phyloP scores from a whole-genome alignment of 1,140 invertebrate species.

The Nymphalis io region DNA sequence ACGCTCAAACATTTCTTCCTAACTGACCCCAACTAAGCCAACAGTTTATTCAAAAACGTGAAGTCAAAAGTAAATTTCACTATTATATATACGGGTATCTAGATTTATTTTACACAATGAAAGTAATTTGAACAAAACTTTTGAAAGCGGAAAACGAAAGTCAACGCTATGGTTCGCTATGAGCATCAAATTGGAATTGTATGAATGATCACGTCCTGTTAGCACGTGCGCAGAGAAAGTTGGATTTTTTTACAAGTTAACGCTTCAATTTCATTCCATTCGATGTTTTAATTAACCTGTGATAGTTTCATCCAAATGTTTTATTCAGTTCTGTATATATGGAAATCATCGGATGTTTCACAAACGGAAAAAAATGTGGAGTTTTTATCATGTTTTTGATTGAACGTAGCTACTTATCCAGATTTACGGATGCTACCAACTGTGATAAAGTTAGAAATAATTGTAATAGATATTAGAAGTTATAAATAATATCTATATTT shows the following conservation, averaged over 20 bases:
- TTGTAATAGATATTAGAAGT: no score
- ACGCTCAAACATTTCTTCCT: constrained; percentile 31
- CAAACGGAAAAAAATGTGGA: constrained; percentile 9
- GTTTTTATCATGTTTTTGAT: constrained; percentile 3
- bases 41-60: constrained; percentile 53
- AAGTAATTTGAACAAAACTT: constrained; percentile 56
- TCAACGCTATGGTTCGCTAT: constrained; percentile 41
- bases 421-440: neutral
- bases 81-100: constrained; percentile 52
- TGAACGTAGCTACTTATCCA: neutral
- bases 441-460: neutral
- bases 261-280: constrained; percentile 14
- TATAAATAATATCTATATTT: no score
- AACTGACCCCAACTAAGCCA: constrained; percentile 25
- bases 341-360: constrained; percentile 5
- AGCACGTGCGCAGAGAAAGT: constrained; percentile 54
- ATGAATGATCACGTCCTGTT: constrained; percentile 46
- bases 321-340: neutral
- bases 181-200: constrained; percentile 48
- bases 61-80: constrained; percentile 63
- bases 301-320: constrained; percentile 11
- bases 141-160: constrained; percentile 65
- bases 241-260: constrained; percentile 22
- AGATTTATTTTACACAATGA: constrained; percentile 54
- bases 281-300: constrained; percentile 22